Base-by-base conservation (phyloP, 2,113 vertebrate species). In the Nematolebias whitei region DNA sequence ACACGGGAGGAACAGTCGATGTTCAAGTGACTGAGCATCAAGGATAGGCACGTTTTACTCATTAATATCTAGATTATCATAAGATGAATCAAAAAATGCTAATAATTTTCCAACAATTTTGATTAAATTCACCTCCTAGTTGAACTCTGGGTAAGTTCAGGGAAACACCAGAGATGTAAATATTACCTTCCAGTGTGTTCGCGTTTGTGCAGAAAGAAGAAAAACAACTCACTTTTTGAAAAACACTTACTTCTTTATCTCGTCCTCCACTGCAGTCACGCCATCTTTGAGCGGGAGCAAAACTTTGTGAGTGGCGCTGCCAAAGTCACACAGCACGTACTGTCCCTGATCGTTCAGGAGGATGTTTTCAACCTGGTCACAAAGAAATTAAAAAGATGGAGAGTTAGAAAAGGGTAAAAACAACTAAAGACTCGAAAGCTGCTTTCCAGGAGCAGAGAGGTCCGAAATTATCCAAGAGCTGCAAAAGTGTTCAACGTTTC, bases 321-420 rank as follows among this genome's bases (percentile, higher is more conserved):
- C 98, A 3, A 99, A 99, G 78, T 99, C 98, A 76, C 98, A 99
- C 60, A 99, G 93, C 45, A 99, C 98, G 2, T 98, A 99, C 85
- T 95, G 95, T 26, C 97, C 96, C 7, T 91, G 89, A 72, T 99
- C 96, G 12, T 95, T 98, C 71, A 99, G 90, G 68, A 99, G 90
- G 71, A 99, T 94, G 82, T 99, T 99, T 89, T 99, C 98, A 68
- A 99, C 97, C 97, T 99, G 88, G 32, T 0, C 26, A n/a, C n/a
- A n/a, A n/a, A n/a, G n/a, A 7, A 7, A 29, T 3, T 7, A 29
- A 15, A 24, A 52, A 2, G 23, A 32, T 13, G 60, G 4, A 49
- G 10, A 18, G 19, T 29, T 3, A 48, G 2, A 52, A 12, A 14
- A 47, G 6, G 47, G 8, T 44, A n/a, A 32, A 19, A 23, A 10